Conservation (phyloP, 2,797 vertebrate genomes). For the Ispidina picta region DNA sequence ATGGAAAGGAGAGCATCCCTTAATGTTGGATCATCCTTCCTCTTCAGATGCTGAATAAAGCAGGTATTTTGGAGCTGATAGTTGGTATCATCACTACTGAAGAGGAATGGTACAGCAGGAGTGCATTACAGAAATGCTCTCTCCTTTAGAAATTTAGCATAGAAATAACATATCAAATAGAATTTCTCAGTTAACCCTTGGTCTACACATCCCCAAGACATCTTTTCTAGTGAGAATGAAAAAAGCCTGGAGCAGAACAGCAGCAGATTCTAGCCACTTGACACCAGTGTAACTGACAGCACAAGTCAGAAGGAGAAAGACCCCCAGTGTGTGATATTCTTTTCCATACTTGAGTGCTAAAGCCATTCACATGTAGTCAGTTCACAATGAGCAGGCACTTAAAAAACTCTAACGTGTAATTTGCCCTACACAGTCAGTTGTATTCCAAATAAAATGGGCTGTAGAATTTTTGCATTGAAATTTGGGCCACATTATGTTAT, state of each 20-base stretch:
- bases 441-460: background rate
- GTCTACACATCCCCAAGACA: background rate
- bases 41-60: background rate
- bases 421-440: background rate
- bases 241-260: background rate
- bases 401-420: background rate
- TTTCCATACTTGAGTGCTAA: background rate
- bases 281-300: background rate
- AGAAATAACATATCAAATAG: background rate
- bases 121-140: background rate
- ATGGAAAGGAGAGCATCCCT: background rate
- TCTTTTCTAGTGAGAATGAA: background rate
- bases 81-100: background rate
- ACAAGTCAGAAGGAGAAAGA: background rate
- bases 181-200: background rate
- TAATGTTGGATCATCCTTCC: background rate
- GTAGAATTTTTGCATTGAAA: background rate
- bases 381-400: background rate
- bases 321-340: background rate
- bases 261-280: background rate
- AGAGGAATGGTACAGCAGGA: background rate
- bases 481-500: constrained; percentile 21
- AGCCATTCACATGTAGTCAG: background rate
- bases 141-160: background rate
- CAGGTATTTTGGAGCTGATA: background rate